Evolutionary conservation across 2,797 vertebrate genomes (phyloP).

Genomic region (Pseudochirops corinnae): DNA sequence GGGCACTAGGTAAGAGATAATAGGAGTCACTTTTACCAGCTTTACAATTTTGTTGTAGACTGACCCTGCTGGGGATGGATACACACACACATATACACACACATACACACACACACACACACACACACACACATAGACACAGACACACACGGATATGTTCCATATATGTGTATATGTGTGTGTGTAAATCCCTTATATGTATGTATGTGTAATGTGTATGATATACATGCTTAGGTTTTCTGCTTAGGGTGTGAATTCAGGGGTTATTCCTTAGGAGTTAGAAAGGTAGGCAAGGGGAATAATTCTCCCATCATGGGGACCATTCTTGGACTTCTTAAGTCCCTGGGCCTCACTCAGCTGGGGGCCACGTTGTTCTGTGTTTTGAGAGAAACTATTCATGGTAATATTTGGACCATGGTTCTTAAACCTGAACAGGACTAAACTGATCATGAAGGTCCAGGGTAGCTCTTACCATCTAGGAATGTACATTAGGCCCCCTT

Average conservation of each 20-base stretch:
- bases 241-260: not conserved
- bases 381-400: rapidly evolving
- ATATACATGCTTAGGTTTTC: not conserved
- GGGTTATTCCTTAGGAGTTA: not conserved
- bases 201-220: not conserved
- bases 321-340: not conserved
- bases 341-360: not conserved
- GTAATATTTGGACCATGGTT: not conserved
- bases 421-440: not conserved
- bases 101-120: not conserved
- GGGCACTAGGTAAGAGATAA: not conserved
- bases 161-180: not conserved
- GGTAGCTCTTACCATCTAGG: not conserved
- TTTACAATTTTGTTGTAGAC: not conserved
- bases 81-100: not conserved
- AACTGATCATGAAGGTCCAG: not conserved
- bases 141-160: no score
- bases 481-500: not conserved
- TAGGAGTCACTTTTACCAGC: not conserved
- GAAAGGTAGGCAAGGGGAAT: not conserved
- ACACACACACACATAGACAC: no score
- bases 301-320: not conserved
- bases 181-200: not conserved
- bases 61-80: not conserved
- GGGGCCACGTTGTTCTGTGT: not conserved